Base-by-base conservation (phyloP, 2,797 vertebrate genomes). In the Cuniculus paca region DNA sequence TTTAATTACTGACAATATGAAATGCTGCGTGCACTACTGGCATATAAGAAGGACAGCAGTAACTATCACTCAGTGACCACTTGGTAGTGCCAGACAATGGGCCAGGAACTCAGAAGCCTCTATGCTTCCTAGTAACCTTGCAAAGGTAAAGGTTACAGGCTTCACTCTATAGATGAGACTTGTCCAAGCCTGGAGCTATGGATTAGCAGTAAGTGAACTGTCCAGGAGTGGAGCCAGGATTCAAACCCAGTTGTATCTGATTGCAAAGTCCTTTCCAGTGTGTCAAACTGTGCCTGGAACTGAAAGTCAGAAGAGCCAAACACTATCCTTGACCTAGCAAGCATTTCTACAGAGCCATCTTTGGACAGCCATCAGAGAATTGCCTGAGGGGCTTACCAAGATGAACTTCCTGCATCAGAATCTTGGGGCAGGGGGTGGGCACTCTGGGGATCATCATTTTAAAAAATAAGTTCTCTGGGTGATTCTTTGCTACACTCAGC, bases 391-490 rank as follows among this genome's bases (percentile, higher is more conserved):
- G 52, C 65, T 56, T 34, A 54, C 36, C 34, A 42, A 85, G 60
- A 95, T 6, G 50, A 91, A 61, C 34, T 26, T 80, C 26, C n/a
- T 31, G 36, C 39, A 48, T 83, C 61, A 65, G 65, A 95, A 58
- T 56, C 63, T 70, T 60, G 70, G 42, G 58, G 39, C 13, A 0
- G 34, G 48, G 24, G 42, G 42, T 61, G 50, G 50, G 36, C 12
- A 14, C 42, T 63, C 68, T 81, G 50, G 75, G 36, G n/a, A 90
- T 24, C 48, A 45, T 79, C 70, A 83, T 72, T 86, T 79, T 6
- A 48, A 70, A 83, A 87, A 75, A 58, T 45, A 83, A 80, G 58
- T 96, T 95, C 48, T 88, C n/a, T 78, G 11, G 75, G 45, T 94
- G 91, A 92, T 65, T 89, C 58, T 82, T 86, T 82, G 56, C 61